Evolutionary conservation across 2,888 invertebrate species (phyloP).

Genomic region (Tenodera sinensis): DNA sequence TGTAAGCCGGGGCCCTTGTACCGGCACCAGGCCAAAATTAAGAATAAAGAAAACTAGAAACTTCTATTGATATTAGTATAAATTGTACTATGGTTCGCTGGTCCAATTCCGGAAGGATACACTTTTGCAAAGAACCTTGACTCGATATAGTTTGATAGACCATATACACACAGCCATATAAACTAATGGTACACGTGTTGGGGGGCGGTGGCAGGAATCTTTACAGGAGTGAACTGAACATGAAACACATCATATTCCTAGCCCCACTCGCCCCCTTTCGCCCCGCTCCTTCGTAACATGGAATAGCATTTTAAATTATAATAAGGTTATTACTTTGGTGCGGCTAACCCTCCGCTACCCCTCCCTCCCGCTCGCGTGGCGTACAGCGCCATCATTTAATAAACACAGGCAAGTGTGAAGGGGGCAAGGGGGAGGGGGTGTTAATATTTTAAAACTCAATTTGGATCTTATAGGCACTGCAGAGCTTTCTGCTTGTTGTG

Average conservation of each 20-base stretch:
- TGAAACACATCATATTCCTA: conserved; percentile 17
- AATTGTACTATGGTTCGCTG: no score
- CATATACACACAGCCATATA: conserved; percentile 13
- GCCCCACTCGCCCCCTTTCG: conserved; percentile 20
- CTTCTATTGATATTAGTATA: no score
- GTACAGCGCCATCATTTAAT: conserved; percentile 29
- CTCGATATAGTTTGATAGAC: conserved; percentile 10
- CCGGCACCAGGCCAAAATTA: no score
- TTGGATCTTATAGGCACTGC: conserved; percentile 29
- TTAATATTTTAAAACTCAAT: conserved; percentile 32
- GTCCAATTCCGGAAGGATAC: not conserved
- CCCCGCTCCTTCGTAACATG: conserved; percentile 25
- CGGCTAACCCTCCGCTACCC: not conserved
- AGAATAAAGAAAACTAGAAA: no score
- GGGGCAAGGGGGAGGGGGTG: not conserved
- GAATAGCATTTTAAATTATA: conserved; percentile 34
- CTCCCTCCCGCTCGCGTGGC: not conserved
- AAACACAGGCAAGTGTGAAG: conserved; percentile 30
- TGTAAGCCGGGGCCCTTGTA: no score
- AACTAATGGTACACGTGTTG: conserved; percentile 25
- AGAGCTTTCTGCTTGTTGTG: not conserved
- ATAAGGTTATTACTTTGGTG: conserved; percentile 33
- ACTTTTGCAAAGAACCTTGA: not conserved
- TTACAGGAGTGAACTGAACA: not conserved
- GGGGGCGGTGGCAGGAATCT: not conserved